These are phyloP conservation scores for Thymelicus sylvestris DNA, from an alignment of 2,888 invertebrate genomes.

Conservation along the genomic window DNA sequence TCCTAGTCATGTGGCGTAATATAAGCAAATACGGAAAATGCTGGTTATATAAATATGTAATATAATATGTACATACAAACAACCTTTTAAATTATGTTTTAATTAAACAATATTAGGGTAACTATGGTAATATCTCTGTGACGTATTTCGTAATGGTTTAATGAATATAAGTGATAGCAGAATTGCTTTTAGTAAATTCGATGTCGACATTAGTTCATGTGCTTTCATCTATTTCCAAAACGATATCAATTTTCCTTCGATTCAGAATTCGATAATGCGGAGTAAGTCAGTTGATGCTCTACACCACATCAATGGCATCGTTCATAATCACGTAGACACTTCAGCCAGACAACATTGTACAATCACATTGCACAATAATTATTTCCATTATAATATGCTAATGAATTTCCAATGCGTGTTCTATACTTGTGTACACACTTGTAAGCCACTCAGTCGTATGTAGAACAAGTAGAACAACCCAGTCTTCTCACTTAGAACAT, in stretches of 20 bases:
- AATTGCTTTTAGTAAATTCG: no score
- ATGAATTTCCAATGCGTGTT: conserved; percentile 11
- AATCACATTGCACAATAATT: conserved; percentile 5
- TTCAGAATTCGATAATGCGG: not conserved
- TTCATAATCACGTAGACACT: not conserved
- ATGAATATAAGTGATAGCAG: no score
- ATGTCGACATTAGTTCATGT: no score
- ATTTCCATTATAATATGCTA: conserved; percentile 1
- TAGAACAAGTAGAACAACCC: conserved; percentile 16
- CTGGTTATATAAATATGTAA: no score
- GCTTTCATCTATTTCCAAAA: no score
- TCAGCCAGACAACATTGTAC: not conserved
- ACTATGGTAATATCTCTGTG: no score
- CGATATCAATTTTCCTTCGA: not conserved
- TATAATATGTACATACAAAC: no score
- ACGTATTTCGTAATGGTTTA: no score
- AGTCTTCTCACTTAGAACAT: conserved; percentile 4
- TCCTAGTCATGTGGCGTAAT: no score
- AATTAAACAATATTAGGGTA: no score
- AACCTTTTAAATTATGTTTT: no score
- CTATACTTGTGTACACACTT: conserved; percentile 2
- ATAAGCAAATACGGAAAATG: no score
- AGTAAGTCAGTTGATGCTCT: not conserved
- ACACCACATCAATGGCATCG: not conserved
- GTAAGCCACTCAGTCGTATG: conserved; percentile 5